phyloP scores from a whole-genome alignment of 2,113 vertebrate species.

The Myiopsitta monachus region DNA sequence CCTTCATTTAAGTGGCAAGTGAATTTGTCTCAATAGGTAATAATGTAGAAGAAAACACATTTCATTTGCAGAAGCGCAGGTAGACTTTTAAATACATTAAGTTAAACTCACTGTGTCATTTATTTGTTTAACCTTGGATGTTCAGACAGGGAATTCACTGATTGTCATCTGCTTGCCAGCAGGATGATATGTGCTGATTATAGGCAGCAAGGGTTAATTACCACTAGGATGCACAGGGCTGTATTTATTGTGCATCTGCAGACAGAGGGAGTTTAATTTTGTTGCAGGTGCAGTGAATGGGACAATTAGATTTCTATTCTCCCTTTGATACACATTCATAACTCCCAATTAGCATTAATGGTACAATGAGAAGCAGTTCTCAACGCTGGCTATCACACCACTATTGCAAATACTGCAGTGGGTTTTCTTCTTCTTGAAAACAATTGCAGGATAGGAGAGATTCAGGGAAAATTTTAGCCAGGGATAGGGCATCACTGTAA shows the following conservation, averaged over 20 bases:
- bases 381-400: not conserved
- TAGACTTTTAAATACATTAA: slow-evolving; percentile 49
- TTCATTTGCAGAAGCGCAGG: slow-evolving; percentile 20
- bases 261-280: slow-evolving; percentile 56
- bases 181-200: slow-evolving; percentile 38
- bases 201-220: slow-evolving; percentile 65
- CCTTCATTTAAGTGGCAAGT: not conserved
- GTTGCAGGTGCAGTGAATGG: slow-evolving; percentile 66
- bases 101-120: slow-evolving; percentile 20
- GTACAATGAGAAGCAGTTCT: slow-evolving; percentile 11
- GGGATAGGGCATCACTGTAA: not conserved
- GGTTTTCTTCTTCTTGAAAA: not conserved
- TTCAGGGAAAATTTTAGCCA: not conserved
- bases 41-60: slow-evolving; percentile 31
- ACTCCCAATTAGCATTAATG: slow-evolving; percentile 57
- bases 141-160: slow-evolving; percentile 32
- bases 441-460: not conserved
- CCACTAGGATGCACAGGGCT: slow-evolving; percentile 36
- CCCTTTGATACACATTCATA: slow-evolving; percentile 60
- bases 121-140: slow-evolving; percentile 58
- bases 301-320: slow-evolving; percentile 60
- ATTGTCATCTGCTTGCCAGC: slow-evolving; percentile 63
- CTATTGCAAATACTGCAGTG: not conserved
- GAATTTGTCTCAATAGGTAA: slow-evolving; percentile 35
- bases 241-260: slow-evolving; percentile 60